Conservation (phyloP, 2,888 invertebrate genomes). For the Tridacna crocea region DNA sequence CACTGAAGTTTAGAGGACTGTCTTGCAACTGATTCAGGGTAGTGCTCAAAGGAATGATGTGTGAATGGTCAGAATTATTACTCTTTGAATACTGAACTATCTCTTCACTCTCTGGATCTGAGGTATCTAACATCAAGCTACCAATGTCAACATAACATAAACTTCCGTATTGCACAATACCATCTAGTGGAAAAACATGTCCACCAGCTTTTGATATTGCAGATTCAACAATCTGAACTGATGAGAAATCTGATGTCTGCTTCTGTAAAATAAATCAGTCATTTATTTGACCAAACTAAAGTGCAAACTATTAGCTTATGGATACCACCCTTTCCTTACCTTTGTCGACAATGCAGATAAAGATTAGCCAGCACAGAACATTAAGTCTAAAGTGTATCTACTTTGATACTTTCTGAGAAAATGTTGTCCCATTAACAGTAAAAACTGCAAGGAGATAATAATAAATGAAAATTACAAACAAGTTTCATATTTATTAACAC, state of each 20-base stretch:
- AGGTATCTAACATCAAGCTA: neutral
- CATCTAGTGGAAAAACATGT: conserved; percentile 58
- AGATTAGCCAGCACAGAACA: too few species aligned
- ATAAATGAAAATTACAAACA: too few species aligned
- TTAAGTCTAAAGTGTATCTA: too few species aligned
- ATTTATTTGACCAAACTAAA: too few species aligned
- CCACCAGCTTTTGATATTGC: conserved; percentile 64
- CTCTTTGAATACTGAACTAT: neutral
- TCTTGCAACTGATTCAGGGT: neutral
- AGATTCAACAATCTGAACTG: conserved; percentile 60
- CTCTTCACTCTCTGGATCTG: neutral
- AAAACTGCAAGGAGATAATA: too few species aligned
- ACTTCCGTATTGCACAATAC: conserved; percentile 55
- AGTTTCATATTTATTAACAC: too few species aligned
- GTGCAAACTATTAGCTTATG: too few species aligned
- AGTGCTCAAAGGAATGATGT: neutral
- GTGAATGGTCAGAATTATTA: neutral
- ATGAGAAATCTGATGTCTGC: conserved; percentile 39
- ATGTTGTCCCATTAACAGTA: too few species aligned
- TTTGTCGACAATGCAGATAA: too few species aligned
- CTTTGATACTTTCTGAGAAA: too few species aligned
- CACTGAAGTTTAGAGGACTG: neutral
- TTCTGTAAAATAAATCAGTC: conserved; percentile 36
- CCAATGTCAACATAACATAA: conserved; percentile 35
- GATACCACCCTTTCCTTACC: too few species aligned